Evolutionary conservation across 2,113 vertebrate species (phyloP).

Genomic region (Sceloporus tristichus): DNA sequence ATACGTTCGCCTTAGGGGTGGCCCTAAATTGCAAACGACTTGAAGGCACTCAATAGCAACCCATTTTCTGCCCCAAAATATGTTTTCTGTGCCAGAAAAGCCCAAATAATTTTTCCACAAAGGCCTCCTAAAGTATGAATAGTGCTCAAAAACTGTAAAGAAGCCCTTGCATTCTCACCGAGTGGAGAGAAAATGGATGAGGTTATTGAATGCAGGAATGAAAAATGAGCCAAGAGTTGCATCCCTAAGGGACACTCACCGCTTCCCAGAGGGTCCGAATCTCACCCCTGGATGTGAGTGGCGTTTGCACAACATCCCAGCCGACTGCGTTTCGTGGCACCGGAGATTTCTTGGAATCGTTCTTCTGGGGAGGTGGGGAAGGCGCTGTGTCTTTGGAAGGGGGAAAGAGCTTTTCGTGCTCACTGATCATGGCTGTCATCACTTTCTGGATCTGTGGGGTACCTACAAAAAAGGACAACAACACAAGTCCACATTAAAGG

Average conservation of each 20-base stretch:
- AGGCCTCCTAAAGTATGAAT: too few relatives aligned
- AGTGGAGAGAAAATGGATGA: too few relatives aligned
- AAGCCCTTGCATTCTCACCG: too few relatives aligned
- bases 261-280: constrained; percentile 12
- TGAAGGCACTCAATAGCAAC: too few relatives aligned
- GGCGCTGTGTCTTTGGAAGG: constrained; percentile 81
- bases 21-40: too few relatives aligned
- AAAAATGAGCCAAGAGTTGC: neutral
- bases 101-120: too few relatives aligned
- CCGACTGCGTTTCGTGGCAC: constrained; percentile 89
- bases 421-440: constrained; percentile 95
- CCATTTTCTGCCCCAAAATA: too few relatives aligned
- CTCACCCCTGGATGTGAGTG: constrained; percentile 23
- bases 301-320: constrained; percentile 89
- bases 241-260: constrained; percentile 58
- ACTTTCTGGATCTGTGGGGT: constrained; percentile 94
- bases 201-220: too few relatives aligned
- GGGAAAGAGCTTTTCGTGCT: constrained; percentile 89
- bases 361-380: constrained; percentile 75
- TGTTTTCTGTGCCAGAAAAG: too few relatives aligned
- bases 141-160: too few relatives aligned
- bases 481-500: neutral
- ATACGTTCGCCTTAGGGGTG: too few relatives aligned
- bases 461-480: constrained; percentile 74
- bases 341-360: constrained; percentile 79